Conservation (phyloP, 1,140 invertebrate species). For the Leguminivora glycinivorella region DNA sequence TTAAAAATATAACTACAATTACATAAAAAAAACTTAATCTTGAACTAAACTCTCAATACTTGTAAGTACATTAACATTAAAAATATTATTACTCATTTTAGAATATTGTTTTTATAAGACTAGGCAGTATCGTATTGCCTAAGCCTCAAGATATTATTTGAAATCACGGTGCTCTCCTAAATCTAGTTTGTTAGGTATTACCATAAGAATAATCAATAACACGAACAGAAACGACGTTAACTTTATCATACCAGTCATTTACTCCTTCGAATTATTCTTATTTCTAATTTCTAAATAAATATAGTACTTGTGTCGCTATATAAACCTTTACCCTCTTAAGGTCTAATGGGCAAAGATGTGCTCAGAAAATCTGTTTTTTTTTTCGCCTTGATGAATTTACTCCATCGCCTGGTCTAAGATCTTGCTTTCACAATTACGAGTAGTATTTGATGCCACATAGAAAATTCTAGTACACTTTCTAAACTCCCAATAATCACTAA, state of each 20-base stretch:
- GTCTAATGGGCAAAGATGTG: too few relatives aligned
- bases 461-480: too few relatives aligned
- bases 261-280: not conserved
- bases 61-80: conserved; percentile 28
- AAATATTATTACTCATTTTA: conserved; percentile 29
- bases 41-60: conserved; percentile 25
- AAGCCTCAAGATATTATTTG: conserved; percentile 25
- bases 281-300: too few relatives aligned
- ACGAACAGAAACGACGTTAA: not conserved
- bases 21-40: conserved; percentile 6
- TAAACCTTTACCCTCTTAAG: too few relatives aligned
- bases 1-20: conserved; percentile 25
- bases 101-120: conserved; percentile 29
- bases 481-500: too few relatives aligned
- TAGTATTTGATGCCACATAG: too few relatives aligned
- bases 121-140: conserved; percentile 15
- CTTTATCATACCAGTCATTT: not conserved
- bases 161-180: conserved; percentile 24
- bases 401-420: too few relatives aligned
- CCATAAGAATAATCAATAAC: conserved; percentile 1
- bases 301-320: too few relatives aligned
- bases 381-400: too few relatives aligned
- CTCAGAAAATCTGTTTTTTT: too few relatives aligned
- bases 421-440: too few relatives aligned
- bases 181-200: conserved; percentile 18